Evolutionary conservation across 2,888 invertebrate species (phyloP).

Genomic region (Trissolcus brochymenae): DNA sequence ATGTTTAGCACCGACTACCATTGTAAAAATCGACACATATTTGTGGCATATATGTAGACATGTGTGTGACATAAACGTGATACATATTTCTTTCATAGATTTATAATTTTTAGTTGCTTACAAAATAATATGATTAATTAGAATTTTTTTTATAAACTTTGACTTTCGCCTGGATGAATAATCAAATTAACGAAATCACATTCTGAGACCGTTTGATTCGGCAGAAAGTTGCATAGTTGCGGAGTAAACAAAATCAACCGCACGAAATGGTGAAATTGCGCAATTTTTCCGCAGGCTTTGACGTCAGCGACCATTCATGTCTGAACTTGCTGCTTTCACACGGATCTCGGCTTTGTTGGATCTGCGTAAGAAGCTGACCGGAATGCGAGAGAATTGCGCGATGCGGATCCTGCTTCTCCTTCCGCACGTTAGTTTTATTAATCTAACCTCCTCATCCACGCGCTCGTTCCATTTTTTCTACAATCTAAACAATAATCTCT

Average conservation of each 20-base stretch:
- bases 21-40: no score
- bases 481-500: slow-evolving; percentile 37
- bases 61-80: no score
- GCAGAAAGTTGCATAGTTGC: slow-evolving; percentile 64
- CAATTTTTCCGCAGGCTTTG: slow-evolving; percentile 73
- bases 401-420: slow-evolving; percentile 55
- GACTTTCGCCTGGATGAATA: no score
- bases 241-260: slow-evolving; percentile 60
- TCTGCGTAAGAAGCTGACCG: slow-evolving; percentile 57
- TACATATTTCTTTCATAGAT: no score
- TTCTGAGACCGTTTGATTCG: slow-evolving; percentile 36
- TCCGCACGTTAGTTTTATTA: slow-evolving; percentile 49
- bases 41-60: no score
- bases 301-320: slow-evolving; percentile 74
- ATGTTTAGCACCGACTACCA: no score
- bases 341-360: slow-evolving; percentile 72
- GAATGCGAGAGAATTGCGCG: slow-evolving; percentile 59
- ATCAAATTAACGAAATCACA: no score
- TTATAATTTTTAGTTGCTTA: no score
- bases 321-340: slow-evolving; percentile 71
- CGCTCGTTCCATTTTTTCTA: slow-evolving; percentile 49
- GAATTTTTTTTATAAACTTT: no score
- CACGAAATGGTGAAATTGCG: slow-evolving; percentile 71
- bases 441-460: slow-evolving; percentile 41
- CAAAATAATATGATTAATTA: no score